Base-by-base conservation (phyloP, 2,888 invertebrate genomes). In the Sphecodes monilicornis region DNA sequence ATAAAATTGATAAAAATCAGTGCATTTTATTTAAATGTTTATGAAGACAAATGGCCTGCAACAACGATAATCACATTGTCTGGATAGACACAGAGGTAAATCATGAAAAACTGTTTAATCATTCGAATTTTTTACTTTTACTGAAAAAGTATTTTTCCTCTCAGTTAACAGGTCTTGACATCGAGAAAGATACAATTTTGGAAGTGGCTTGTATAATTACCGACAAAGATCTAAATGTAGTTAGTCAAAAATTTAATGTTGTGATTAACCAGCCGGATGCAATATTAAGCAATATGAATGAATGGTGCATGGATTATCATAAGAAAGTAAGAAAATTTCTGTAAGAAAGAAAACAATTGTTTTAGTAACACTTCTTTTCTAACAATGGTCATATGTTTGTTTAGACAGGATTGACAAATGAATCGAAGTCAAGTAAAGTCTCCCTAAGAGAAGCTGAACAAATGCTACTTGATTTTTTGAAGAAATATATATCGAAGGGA, bases 131-230 rank as follows among this genome's bases (percentile, higher is more conserved):
- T 60, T 60, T 18, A 5, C 6, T 2, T 60, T 8, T 60, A 60
- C 0, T 6, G 0, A 29, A 60, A 64, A 41, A 26, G 74, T 77
- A 69, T 77, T 85, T 50, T 32, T 57, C 41, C 50, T 78, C 84
- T 95, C 92, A 97, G 97, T 98, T 99, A 98, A 98, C 98, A 13
- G 99, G 99, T 0, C 95, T 99, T 26, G 96, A 99, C 93, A 93
- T 97, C 72, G 95, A 97, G 0, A 96, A 95, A 76, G 97, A 98
- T 92, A 96, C 97, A 86, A 98, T 99, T 77, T 94, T 99, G 92
- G 99, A 99, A 96, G 96, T 99, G 78, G 98, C 98, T 0, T 98
- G 98, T 93, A 93, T 99, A 46, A 96, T 99, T 78, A 99, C 99
- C 0, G 98, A 99, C 93, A 95, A 96, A 18, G 93, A 98, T 76